phyloP scores from a whole-genome alignment of 2,113 vertebrate genomes.

The Caretta caretta region DNA sequence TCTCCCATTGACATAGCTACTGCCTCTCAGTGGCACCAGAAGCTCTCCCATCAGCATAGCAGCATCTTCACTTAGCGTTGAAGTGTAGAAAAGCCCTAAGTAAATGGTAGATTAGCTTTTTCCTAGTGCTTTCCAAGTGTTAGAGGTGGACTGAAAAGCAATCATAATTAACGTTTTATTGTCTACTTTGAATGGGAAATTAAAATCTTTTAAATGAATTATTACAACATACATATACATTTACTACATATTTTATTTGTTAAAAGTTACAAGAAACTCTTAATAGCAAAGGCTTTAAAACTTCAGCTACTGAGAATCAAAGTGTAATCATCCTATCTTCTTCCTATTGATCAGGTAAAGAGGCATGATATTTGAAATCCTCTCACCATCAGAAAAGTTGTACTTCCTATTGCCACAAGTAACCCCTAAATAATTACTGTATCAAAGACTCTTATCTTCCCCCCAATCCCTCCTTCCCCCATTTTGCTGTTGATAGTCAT shows the following conservation, averaged over 20 bases:
- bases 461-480: background rate
- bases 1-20: too few relatives aligned
- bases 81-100: too few relatives aligned
- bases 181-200: background rate
- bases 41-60: too few relatives aligned
- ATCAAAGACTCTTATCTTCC: background rate
- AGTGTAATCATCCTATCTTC: background rate
- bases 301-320: background rate
- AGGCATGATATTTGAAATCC: background rate
- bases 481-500: fast-evolving
- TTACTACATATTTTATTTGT: background rate
- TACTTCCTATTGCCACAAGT: background rate
- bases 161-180: background rate
- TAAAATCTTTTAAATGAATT: background rate
- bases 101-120: background rate
- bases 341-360: background rate
- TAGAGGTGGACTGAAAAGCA: background rate
- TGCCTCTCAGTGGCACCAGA: too few relatives aligned
- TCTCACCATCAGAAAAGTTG: background rate
- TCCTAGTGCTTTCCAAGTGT: background rate
- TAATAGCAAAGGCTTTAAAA: background rate
- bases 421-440: background rate
- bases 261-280: background rate
- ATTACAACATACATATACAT: background rate
- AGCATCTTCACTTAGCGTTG: too few relatives aligned